phyloP scores from a whole-genome alignment of 2,888 invertebrate species.

The Itoplectis maculator region DNA sequence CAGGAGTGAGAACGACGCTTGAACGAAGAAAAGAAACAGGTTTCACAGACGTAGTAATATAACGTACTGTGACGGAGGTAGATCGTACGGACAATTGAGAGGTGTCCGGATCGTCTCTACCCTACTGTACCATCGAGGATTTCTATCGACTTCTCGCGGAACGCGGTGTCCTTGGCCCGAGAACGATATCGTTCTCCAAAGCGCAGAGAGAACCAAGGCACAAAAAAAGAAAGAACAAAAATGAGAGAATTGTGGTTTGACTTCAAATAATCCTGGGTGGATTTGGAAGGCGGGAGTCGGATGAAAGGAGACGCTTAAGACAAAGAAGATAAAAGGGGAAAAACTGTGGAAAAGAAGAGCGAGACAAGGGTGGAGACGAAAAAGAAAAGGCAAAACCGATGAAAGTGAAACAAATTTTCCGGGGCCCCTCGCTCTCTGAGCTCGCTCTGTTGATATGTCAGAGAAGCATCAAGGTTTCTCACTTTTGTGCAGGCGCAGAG shows the following conservation, averaged over 20 bases:
- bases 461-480: constrained; percentile 35
- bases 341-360: too few species aligned
- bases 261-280: constrained; percentile 75
- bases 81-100: constrained; percentile 58
- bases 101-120: constrained; percentile 46
- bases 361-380: constrained; percentile 6
- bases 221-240: constrained; percentile 27
- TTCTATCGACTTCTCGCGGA: constrained; percentile 44
- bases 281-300: constrained; percentile 48
- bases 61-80: constrained; percentile 30
- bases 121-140: constrained; percentile 51
- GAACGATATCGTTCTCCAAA: constrained; percentile 31
- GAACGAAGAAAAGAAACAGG: constrained; percentile 59
- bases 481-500: constrained; percentile 4
- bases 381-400: constrained; percentile 30
- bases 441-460: constrained; percentile 15
- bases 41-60: constrained; percentile 68
- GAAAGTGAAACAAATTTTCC: constrained; percentile 77
- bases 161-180: constrained; percentile 29
- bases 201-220: constrained; percentile 35
- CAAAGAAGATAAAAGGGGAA: constrained; percentile 27
- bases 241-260: constrained; percentile 72
- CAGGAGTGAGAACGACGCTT: constrained; percentile 15
- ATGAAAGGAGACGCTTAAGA: constrained; percentile 33
- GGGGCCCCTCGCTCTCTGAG: constrained; percentile 46